Evolutionary conservation across 2,797 vertebrate genomes (phyloP).

Genomic region (Gadopsis marmoratus): DNA sequence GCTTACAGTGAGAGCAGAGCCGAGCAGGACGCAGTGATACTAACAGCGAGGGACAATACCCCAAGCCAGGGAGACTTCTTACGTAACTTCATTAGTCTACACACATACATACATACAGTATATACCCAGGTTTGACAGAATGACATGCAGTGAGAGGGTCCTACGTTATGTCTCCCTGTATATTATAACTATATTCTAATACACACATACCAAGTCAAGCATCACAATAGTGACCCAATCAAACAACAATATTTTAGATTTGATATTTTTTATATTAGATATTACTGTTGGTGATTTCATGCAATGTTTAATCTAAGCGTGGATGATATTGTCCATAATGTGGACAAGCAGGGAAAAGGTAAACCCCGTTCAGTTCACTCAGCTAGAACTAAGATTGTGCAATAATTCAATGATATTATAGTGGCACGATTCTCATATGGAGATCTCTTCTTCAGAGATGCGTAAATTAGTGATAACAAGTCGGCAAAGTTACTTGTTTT

Average conservation of each 20-base stretch:
- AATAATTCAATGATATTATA: neutral
- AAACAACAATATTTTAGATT: neutral
- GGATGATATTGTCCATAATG: neutral
- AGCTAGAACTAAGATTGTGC: neutral
- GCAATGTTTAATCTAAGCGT: neutral
- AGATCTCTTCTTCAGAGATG: neutral
- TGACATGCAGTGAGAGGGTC: constrained; percentile 5
- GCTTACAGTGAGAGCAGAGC: constrained; percentile 71
- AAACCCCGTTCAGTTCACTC: neutral
- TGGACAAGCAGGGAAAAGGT: neutral
- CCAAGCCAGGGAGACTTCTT: constrained; percentile 65
- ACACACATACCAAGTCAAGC: neutral
- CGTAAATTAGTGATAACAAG: neutral
- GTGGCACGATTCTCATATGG: neutral
- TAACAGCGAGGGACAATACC: constrained; percentile 79
- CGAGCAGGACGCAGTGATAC: constrained; percentile 66
- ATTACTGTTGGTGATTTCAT: neutral
- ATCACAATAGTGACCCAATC: neutral
- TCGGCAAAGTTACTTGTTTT: neutral
- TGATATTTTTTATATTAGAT: neutral
- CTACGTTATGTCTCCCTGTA: neutral
- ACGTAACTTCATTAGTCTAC: constrained; percentile 60
- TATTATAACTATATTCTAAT: neutral
- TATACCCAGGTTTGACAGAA: constrained; percentile 5
- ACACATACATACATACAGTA: neutral